These are phyloP conservation scores for Oligia strigilis DNA, from an alignment of 2,888 invertebrate species.

Conservation along the genomic window DNA sequence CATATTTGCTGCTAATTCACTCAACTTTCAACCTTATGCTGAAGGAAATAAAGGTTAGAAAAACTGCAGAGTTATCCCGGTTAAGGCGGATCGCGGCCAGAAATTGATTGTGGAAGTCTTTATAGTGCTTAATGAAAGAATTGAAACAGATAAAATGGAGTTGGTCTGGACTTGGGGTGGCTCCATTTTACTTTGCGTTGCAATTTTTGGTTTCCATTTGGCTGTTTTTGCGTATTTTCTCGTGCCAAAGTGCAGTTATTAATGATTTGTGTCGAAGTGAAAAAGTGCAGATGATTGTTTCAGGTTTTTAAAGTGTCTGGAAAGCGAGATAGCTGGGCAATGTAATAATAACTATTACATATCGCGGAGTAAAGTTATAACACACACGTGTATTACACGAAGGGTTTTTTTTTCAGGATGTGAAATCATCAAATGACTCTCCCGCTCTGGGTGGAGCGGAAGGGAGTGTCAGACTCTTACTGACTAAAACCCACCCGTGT, in stretches of 20 bases:
- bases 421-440: too few relatives aligned
- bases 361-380: too few relatives aligned
- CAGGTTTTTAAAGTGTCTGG: background rate
- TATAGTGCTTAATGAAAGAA: conserved; percentile 89
- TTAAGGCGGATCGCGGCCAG: conserved; percentile 77
- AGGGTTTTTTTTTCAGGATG: too few relatives aligned
- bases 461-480: too few relatives aligned
- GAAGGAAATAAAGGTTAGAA: conserved; percentile 58
- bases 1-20: conserved; percentile 52
- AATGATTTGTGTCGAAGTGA: conserved; percentile 30
- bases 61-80: conserved; percentile 64
- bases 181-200: conserved; percentile 57
- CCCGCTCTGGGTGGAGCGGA: too few relatives aligned
- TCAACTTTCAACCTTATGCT: conserved; percentile 66
- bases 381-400: too few relatives aligned
- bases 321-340: background rate
- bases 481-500: too few relatives aligned
- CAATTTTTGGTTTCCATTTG: conserved; percentile 54
- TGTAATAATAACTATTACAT: too few relatives aligned
- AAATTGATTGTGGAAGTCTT: conserved; percentile 88
- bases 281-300: conserved; percentile 12
- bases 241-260: conserved; percentile 41
- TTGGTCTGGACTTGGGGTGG: conserved; percentile 57
- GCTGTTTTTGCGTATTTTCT: conserved; percentile 46
- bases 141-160: conserved; percentile 86